Conservation (phyloP, 2,888 invertebrate genomes). For the Chaitophorus viminalis region DNA sequence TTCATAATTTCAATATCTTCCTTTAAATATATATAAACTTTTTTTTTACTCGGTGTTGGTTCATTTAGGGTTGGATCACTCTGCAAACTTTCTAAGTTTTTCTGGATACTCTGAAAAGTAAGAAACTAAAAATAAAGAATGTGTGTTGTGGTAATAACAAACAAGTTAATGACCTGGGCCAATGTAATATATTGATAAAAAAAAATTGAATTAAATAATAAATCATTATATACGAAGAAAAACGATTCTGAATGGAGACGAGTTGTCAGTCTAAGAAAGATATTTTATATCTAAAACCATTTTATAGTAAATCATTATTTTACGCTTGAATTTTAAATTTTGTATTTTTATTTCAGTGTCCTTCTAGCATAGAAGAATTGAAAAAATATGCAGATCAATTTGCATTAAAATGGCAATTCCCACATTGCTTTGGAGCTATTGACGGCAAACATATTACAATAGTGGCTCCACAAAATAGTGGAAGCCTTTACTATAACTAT, state of each 20-base stretch:
- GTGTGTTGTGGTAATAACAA: conserved; percentile 15
- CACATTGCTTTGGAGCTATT: conserved; percentile 55
- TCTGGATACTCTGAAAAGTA: background rate
- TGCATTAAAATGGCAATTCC: conserved; percentile 50
- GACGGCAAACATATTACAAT: conserved; percentile 57
- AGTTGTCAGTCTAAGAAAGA: background rate
- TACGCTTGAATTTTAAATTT: background rate
- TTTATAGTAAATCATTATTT: conserved; percentile 14
- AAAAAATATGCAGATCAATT: conserved; percentile 43
- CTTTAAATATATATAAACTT: conserved; percentile 3
- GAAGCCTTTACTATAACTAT: conserved; percentile 53
- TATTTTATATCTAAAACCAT: conserved; percentile 8
- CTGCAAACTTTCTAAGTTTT: conserved; percentile 23
- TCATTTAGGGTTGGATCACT: conserved; percentile 9
- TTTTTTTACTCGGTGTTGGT: conserved; percentile 27
- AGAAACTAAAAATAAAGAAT: background rate
- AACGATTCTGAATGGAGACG: no score
- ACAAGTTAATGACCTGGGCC: background rate
- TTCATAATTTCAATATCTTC: conserved; percentile 29
- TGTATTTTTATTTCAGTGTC: conserved; percentile 27
- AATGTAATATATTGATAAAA: background rate
- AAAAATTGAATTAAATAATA: background rate
- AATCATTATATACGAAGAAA: background rate
- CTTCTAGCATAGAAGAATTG: conserved; percentile 48
- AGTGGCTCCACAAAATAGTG: conserved; percentile 14